phyloP scores from a whole-genome alignment of 2,113 vertebrate genomes.

The Struthidea cinerea region DNA sequence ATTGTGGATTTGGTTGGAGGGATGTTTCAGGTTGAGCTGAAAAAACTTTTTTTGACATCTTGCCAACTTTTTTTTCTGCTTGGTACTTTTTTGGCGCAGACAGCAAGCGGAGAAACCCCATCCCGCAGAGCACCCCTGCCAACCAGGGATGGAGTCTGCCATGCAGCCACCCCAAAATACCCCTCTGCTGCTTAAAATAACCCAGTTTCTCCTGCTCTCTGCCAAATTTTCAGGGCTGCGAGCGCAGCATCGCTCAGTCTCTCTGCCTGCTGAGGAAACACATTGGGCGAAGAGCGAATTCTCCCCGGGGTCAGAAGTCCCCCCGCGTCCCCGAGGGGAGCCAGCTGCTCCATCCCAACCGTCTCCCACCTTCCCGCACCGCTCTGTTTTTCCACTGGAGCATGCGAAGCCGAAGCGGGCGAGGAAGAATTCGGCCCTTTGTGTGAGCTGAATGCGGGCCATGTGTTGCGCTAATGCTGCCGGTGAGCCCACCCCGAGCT shows the following conservation, averaged over 20 bases:
- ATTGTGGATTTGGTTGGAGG: background rate
- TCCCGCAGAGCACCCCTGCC: background rate
- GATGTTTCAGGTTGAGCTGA: background rate
- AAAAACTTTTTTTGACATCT: background rate
- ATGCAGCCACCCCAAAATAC: background rate
- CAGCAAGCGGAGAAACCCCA: background rate
- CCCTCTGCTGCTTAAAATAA: background rate
- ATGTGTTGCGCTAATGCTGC: conserved; percentile 82
- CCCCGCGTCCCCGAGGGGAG: background rate
- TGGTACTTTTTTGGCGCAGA: background rate
- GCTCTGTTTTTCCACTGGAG: background rate
- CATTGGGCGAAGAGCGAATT: rapidly evolving
- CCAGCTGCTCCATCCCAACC: conserved; percentile 11
- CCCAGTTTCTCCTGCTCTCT: background rate
- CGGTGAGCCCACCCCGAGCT: conserved; percentile 79
- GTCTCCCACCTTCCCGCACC: background rate
- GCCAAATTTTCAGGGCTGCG: background rate
- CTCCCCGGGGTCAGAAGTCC: background rate
- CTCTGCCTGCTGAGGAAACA: background rate
- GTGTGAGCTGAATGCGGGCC: conserved; percentile 77
- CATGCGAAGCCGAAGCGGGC: background rate
- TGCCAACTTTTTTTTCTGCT: background rate
- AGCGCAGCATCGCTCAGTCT: rapidly evolving
- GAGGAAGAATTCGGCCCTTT: conserved; percentile 77
- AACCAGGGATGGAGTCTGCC: background rate